These are phyloP conservation scores for Aulostomus chinensis DNA, from an alignment of 2,797 vertebrate species.

Conservation along the genomic window DNA sequence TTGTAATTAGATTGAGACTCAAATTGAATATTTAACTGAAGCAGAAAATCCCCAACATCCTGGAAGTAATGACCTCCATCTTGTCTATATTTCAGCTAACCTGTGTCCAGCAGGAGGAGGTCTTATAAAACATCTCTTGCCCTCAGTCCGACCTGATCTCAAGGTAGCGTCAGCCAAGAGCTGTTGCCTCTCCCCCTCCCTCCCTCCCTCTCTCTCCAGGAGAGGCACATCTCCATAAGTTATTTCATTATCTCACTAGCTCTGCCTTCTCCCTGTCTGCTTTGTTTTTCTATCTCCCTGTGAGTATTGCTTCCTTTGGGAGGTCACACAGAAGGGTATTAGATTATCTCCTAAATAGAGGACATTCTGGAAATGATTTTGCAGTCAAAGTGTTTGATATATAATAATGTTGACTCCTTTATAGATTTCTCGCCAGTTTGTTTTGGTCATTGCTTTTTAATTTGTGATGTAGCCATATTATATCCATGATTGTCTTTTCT, in stretches of 20 bases:
- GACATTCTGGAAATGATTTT: conserved; percentile 87
- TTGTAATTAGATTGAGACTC: conserved; percentile 34
- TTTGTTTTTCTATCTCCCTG: conserved; percentile 77
- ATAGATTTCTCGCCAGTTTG: conserved; percentile 61
- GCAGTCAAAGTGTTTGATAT: conserved; percentile 90
- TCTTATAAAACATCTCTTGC: conserved; percentile 67
- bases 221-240: conserved; percentile 79
- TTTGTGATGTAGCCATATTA: conserved; percentile 11
- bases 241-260: conserved; percentile 81
- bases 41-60: conserved; percentile 41
- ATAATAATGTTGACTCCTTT: conserved; percentile 84
- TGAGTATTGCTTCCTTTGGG: conserved; percentile 77
- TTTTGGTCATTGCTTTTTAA: conserved; percentile 34
- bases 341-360: conserved; percentile 92
- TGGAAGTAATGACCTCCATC: conserved; percentile 58
- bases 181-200: conserved; percentile 64
- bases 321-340: conserved; percentile 87
- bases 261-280: conserved; percentile 72
- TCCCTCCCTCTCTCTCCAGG: conserved; percentile 51
- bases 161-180: conserved; percentile 53
- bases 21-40: conserved; percentile 55
- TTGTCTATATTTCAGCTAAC: conserved; percentile 54
- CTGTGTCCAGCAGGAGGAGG: conserved; percentile 61
- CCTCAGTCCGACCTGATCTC: conserved; percentile 60
- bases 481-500: conserved; percentile 24